These are phyloP conservation scores for Caenorhabditis sp. DNA, from an alignment of 2,888 invertebrate genomes.

Conservation along the genomic window DNA sequence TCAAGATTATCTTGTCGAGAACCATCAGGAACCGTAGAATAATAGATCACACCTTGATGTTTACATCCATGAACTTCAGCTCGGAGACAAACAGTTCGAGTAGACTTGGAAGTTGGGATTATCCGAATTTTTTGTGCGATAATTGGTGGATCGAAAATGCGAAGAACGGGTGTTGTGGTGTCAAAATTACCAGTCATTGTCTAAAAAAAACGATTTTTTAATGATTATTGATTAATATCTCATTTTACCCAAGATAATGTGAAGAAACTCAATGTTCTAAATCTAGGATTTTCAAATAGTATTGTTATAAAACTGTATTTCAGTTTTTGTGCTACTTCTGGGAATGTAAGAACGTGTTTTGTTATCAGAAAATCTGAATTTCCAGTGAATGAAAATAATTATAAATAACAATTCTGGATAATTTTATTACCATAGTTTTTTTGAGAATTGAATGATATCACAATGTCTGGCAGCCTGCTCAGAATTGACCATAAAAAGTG, in stretches of 20 bases:
- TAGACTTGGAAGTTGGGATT: conserved; percentile 83
- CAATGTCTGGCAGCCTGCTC: too few relatives aligned
- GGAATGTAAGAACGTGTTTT: too few relatives aligned
- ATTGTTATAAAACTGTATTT: not conserved
- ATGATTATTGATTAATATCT: too few relatives aligned
- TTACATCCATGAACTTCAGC: conserved; percentile 88
- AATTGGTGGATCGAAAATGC: conserved; percentile 83
- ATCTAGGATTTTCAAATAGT: too few relatives aligned
- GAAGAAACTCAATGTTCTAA: too few relatives aligned
- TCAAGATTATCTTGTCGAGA: conserved; percentile 52
- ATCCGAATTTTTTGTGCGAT: conserved; percentile 86
- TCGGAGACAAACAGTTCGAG: conserved; percentile 87
- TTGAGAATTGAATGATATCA: too few relatives aligned
- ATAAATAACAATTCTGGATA: too few relatives aligned
- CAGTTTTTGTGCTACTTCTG: not conserved
- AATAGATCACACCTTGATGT: conserved; percentile 79
- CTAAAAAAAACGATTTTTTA: conserved; percentile 73
- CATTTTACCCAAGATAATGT: too few relatives aligned
- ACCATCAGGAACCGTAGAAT: conserved; percentile 54
- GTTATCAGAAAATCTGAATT: too few relatives aligned
- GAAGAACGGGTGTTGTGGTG: conserved; percentile 84
- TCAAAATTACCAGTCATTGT: conserved; percentile 85
- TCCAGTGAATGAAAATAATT: too few relatives aligned
- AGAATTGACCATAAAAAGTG: too few relatives aligned
- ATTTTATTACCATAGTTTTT: too few relatives aligned